phyloP scores from a whole-genome alignment of 2,113 vertebrate species.

The Paradoxurus hermaphroditus region DNA sequence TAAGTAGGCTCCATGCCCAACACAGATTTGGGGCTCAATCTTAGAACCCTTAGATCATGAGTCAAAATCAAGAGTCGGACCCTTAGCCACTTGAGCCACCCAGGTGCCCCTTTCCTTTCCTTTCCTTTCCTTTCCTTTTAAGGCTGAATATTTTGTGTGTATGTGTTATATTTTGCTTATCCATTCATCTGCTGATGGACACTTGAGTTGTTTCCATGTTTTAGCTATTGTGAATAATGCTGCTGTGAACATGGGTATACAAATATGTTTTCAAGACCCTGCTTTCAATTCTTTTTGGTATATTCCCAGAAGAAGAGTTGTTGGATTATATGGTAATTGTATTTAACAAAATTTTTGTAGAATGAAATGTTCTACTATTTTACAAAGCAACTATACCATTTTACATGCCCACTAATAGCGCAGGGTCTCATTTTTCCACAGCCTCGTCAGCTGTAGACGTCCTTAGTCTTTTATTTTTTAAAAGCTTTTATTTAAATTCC shows the following conservation, averaged over 20 bases:
- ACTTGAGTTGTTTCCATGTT: background rate
- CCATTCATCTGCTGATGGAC: background rate
- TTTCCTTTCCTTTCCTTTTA: background rate
- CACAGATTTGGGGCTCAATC: background rate
- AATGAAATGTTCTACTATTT: background rate
- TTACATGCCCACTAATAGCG: background rate
- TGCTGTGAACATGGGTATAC: background rate
- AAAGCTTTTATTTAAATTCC: too few species aligned
- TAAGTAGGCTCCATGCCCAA: background rate
- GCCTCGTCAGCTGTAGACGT: background rate
- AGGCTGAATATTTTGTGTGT: background rate
- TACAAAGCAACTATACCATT: background rate
- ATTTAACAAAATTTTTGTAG: background rate
- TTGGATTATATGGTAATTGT: background rate
- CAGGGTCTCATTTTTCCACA: background rate
- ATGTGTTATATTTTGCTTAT: background rate
- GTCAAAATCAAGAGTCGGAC: background rate
- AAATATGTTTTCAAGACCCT: background rate
- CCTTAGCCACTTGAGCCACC: background rate
- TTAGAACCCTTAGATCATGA: background rate
- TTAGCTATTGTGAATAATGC: background rate
- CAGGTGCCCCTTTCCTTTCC: background rate
- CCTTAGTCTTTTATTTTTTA: background rate
- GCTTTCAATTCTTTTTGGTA: background rate
- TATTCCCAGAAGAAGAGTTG: background rate